phyloP scores from a whole-genome alignment of 2,113 vertebrate species.

The Neotragus moschatus region DNA sequence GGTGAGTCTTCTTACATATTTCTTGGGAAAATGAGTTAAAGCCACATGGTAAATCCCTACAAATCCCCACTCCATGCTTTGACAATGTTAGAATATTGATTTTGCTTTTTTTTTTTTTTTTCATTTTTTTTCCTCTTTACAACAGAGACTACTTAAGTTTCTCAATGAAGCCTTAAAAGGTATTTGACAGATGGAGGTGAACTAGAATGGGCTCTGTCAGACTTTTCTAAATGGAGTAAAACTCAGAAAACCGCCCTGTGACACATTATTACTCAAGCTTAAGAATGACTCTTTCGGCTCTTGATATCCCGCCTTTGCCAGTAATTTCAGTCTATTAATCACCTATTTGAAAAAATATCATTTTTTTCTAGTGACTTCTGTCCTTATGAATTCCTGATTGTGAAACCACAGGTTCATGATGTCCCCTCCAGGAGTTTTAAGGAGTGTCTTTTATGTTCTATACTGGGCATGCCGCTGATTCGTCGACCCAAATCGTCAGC shows the following conservation, averaged over 20 bases:
- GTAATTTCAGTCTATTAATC: slow-evolving; percentile 48
- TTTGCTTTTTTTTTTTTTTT: background rate
- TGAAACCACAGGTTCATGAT: background rate
- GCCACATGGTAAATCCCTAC: background rate
- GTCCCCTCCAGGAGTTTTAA: background rate
- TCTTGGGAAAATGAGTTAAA: background rate
- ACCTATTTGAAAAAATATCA: slow-evolving; percentile 22
- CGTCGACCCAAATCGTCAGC: background rate
- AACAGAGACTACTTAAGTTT: background rate
- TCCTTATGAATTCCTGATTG: background rate
- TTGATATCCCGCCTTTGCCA: background rate
- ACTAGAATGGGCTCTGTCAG: background rate
- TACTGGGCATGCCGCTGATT: background rate
- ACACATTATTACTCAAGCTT: background rate
- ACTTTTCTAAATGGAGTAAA: background rate
- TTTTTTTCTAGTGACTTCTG: background rate
- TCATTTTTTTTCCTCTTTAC: background rate
- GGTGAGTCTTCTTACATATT: background rate
- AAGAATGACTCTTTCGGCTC: background rate
- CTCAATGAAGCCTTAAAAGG: background rate
- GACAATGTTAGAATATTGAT: background rate
- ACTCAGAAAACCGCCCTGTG: background rate
- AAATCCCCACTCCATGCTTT: background rate
- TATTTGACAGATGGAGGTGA: background rate
- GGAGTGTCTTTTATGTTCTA: background rate